Percentiles rank a stretch among this genome's conserved stretches.
Conservation (phyloP, 2,888 invertebrate species). For the Ectropis crepuscularia region DNA sequence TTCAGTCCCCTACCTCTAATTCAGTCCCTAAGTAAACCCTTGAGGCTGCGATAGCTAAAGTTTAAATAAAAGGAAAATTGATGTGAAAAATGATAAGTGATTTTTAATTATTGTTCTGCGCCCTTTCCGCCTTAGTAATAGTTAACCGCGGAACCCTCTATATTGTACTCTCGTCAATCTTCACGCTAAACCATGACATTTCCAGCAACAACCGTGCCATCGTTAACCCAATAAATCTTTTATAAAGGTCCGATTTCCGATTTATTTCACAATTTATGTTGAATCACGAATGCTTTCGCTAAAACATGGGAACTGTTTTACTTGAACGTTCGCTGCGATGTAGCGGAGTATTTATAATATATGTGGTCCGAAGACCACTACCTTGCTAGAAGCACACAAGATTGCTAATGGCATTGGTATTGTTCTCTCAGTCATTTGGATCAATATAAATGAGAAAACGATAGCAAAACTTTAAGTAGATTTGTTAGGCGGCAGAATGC, state of each 20-base stretch:
- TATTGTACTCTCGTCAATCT: background rate
- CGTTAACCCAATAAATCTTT: constrained; percentile 37
- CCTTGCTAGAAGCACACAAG: too few relatives aligned
- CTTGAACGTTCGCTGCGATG: constrained; percentile 52
- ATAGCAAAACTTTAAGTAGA: too few relatives aligned
- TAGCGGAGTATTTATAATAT: constrained; percentile 15
- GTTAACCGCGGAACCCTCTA: background rate
- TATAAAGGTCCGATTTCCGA: constrained; percentile 53
- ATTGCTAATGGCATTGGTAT: too few relatives aligned
- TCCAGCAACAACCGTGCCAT: constrained; percentile 8
- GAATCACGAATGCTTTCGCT: constrained; percentile 71
- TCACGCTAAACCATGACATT: constrained; percentile 30
- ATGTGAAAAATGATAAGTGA: too few relatives aligned
- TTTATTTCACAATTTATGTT: constrained; percentile 65
- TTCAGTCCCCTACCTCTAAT: too few relatives aligned
- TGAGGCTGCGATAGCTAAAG: too few relatives aligned
- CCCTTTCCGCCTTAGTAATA: background rate
- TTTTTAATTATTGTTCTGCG: too few relatives aligned
- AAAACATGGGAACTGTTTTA: constrained; percentile 80
- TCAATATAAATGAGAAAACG: too few relatives aligned
- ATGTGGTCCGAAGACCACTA: constrained; percentile 15
- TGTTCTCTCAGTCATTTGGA: too few relatives aligned
- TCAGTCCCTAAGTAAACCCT: too few relatives aligned
- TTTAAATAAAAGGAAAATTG: too few relatives aligned
- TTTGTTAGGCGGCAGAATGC: too few relatives aligned